Evolutionary conservation across 2,113 vertebrate genomes (phyloP).

Genomic region (Australoheros scitulus): DNA sequence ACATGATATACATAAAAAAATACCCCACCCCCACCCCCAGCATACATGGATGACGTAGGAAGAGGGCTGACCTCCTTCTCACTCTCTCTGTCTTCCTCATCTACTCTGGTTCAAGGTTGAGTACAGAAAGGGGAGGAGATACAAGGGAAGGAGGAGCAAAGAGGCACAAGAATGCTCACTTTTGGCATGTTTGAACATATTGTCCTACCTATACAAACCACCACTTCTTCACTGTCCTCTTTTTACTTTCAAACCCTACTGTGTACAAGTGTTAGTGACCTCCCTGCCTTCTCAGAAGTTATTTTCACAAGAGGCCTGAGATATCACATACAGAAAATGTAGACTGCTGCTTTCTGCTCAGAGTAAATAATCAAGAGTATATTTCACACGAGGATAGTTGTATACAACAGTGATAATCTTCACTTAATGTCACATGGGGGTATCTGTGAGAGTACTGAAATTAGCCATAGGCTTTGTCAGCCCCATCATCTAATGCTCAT

Average conservation of each 20-base stretch:
- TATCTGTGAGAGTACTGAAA: not conserved
- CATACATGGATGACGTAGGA: not conserved
- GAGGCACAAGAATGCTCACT: not conserved
- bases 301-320: not conserved
- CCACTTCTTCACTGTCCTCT: not conserved
- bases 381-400: not conserved
- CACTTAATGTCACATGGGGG: not conserved
- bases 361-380: not conserved
- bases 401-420: not conserved
- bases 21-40: not conserved
- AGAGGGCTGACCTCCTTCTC: not conserved
- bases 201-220: conserved; percentile 39
- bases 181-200: conserved; percentile 36
- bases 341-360: not conserved
- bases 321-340: not conserved
- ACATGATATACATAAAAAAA: not conserved
- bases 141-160: conserved; percentile 6
- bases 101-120: conserved; percentile 46
- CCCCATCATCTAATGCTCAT: not conserved
- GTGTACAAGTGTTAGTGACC: not conserved
- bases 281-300: not conserved
- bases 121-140: conserved; percentile 20
- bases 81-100: not conserved
- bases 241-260: not conserved
- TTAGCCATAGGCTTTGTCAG: not conserved